phyloP scores from a whole-genome alignment of 1,140 invertebrate species.

The Macrosteles quadrilineatus region DNA sequence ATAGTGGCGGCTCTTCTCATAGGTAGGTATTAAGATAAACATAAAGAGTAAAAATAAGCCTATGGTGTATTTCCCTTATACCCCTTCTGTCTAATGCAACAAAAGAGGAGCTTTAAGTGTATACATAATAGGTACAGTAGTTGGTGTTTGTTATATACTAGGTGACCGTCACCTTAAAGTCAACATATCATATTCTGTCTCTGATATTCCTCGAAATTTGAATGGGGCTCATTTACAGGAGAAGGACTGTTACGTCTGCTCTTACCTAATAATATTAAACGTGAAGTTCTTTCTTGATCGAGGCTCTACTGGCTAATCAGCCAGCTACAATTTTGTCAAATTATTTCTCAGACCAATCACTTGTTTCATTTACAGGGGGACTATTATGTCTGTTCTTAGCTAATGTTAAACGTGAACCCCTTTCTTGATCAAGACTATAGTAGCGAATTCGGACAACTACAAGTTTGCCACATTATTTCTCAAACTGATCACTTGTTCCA shows the following conservation, averaged over 20 bases:
- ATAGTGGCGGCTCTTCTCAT: constrained; percentile 79
- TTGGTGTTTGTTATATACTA: too few relatives aligned
- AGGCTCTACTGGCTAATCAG: too few relatives aligned
- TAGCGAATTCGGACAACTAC: neutral
- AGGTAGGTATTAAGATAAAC: constrained; percentile 50
- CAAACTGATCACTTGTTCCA: too few relatives aligned
- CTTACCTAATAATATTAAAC: too few relatives aligned
- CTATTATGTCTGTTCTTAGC: constrained; percentile 81
- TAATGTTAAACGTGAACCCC: constrained; percentile 79
- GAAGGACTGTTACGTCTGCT: too few relatives aligned
- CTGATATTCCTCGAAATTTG: too few relatives aligned
- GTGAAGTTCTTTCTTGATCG: too few relatives aligned
- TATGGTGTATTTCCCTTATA: neutral
- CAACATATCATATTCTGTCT: too few relatives aligned
- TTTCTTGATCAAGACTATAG: constrained; percentile 62
- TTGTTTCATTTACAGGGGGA: constrained; percentile 57
- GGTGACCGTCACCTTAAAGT: too few relatives aligned
- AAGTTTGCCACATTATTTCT: neutral
- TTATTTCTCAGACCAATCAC: too few relatives aligned
- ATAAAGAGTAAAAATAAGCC: neutral
- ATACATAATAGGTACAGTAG: neutral
- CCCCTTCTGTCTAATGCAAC: neutral
- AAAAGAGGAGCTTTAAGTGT: neutral
- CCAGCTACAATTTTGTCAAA: too few relatives aligned
- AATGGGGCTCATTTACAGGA: too few relatives aligned